phyloP scores from a whole-genome alignment of 2,888 invertebrate species.

The Mechanitis mazaeus region DNA sequence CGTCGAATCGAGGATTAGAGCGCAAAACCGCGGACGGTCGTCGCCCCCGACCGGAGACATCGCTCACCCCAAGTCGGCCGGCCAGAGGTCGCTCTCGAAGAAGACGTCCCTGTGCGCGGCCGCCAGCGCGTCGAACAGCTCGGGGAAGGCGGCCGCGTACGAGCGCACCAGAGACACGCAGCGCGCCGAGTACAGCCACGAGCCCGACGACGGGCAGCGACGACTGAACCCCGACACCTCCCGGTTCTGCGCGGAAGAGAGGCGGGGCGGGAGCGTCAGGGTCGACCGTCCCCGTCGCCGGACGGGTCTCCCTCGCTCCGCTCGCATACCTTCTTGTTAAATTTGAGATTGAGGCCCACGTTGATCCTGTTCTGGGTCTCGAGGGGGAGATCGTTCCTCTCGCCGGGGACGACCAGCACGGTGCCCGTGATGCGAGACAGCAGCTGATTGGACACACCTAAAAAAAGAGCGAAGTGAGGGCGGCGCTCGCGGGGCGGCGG shows the following conservation, averaged over 20 bases:
- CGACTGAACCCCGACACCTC: slow-evolving; percentile 89
- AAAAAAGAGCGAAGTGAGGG: slow-evolving; percentile 8
- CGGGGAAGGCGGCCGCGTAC: slow-evolving; percentile 84
- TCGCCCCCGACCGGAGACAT: background rate
- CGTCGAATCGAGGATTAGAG: no score
- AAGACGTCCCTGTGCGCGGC: slow-evolving; percentile 68
- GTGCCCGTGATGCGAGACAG: slow-evolving; percentile 92
- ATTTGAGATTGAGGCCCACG: slow-evolving; percentile 94
- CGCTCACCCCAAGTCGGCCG: slow-evolving; percentile 69
- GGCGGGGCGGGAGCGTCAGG: no score
- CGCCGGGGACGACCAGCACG: slow-evolving; percentile 80
- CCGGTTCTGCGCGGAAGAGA: slow-evolving; percentile 68
- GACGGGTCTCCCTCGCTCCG: no score
- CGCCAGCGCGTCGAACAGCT: slow-evolving; percentile 80
- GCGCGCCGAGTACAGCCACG: slow-evolving; percentile 90
- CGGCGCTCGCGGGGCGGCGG: no score
- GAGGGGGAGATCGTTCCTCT: slow-evolving; percentile 63
- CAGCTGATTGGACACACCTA: slow-evolving; percentile 81
- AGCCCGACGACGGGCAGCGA: slow-evolving; percentile 74
- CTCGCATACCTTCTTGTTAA: slow-evolving; percentile 83
- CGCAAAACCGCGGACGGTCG: no score
- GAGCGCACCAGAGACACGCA: slow-evolving; percentile 81
- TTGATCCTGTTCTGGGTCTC: slow-evolving; percentile 79
- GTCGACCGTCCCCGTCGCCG: no score
- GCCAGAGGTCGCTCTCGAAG: slow-evolving; percentile 82